A percentile compares a stretch with the other conserved stretches of the same genome.
phyloP scores from a whole-genome alignment of 2,113 vertebrate genomes.

The Columba janthina region DNA sequence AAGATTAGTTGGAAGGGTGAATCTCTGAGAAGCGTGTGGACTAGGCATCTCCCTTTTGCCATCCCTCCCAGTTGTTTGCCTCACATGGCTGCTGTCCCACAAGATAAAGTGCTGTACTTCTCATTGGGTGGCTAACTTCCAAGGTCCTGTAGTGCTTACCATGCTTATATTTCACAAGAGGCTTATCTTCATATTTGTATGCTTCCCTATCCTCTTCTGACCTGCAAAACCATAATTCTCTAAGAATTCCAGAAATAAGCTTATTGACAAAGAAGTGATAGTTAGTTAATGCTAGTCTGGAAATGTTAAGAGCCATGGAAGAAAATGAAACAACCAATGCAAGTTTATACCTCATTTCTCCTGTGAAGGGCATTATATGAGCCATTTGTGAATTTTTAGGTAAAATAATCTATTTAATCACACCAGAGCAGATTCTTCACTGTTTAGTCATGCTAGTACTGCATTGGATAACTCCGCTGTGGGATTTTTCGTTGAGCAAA shows the following conservation, averaged over 20 bases:
- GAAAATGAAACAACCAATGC: not conserved
- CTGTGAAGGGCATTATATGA: not conserved
- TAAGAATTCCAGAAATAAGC: not conserved
- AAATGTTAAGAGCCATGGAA: not conserved
- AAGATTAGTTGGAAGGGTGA: not conserved
- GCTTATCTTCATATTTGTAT: not conserved
- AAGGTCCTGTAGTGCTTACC: not conserved
- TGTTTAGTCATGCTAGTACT: not conserved
- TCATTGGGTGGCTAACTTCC: not conserved
- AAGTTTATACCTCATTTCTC: not conserved
- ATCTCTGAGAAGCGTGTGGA: not conserved
- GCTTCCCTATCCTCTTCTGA: not conserved
- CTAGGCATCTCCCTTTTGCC: not conserved
- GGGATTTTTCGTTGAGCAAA: not conserved
- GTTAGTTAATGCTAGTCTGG: not conserved
- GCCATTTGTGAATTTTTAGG: not conserved
- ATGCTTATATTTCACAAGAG: not conserved
- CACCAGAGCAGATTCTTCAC: not conserved
- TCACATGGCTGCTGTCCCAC: not conserved
- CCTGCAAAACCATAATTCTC: not conserved
- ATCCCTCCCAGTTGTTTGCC: not conserved
- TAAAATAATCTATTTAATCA: not conserved
- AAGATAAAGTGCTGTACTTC: not conserved
- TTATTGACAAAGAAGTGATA: not conserved
- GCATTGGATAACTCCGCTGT: not conserved